Conservation (phyloP, 92 coral and sea anemone genomes). For the Parazoanthus atlanticus region DNA sequence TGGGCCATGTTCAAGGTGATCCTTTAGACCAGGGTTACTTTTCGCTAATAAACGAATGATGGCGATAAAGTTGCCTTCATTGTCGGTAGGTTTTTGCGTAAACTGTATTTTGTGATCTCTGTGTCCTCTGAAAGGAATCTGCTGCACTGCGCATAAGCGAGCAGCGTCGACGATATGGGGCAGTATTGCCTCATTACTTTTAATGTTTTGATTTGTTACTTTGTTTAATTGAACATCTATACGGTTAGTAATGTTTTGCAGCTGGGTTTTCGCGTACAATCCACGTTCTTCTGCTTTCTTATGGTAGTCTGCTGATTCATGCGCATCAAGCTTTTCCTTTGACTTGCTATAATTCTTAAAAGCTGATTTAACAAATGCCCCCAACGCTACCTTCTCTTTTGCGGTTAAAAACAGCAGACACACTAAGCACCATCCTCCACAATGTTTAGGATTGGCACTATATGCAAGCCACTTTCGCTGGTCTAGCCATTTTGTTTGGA, state of each 20-base stretch:
- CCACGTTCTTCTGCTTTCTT: constrained; percentile 68
- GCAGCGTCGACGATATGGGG: constrained; percentile 70
- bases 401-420: constrained; percentile 54
- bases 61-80: constrained; percentile 63
- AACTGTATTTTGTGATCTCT: constrained; percentile 63
- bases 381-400: no score
- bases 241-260: constrained; percentile 63
- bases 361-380: constrained; percentile 54
- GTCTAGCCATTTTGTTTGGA: constrained; percentile 71
- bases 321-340: constrained; percentile 46
- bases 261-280: constrained; percentile 64
- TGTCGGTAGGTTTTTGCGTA: constrained; percentile 50
- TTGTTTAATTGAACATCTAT: constrained; percentile 58
- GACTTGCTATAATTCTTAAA: constrained; percentile 51
- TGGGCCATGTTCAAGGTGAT: constrained; percentile 61
- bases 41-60: constrained; percentile 63
- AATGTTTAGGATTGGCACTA: constrained; percentile 60
- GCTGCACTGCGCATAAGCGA: constrained; percentile 63
- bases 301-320: constrained; percentile 63
- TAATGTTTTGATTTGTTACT: constrained; percentile 54
- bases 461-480: constrained; percentile 64
- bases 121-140: constrained; percentile 69
- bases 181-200: constrained; percentile 62
- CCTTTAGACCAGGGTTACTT: constrained; percentile 66
- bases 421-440: constrained; percentile 60